Base-by-base conservation (phyloP, 2,888 invertebrate species). In the Drosophila acutilabella region DNA sequence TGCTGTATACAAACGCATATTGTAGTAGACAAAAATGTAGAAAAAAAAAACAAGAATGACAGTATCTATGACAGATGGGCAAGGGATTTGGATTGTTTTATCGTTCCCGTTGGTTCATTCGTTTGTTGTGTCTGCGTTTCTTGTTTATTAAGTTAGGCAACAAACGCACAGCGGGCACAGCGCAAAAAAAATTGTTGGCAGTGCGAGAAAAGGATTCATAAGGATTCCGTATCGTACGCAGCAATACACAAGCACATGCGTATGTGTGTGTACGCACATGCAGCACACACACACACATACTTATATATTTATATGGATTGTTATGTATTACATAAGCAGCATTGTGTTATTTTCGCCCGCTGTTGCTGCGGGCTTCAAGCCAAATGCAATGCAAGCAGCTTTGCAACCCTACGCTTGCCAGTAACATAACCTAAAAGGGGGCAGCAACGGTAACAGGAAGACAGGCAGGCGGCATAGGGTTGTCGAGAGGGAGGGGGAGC, bases 1-100 rank as follows among this genome's bases (percentile, higher is more conserved):
- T 30, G 7, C 7, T 26, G 26, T 26, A 26, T 26, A 26, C 26
- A 6, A 1, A 26, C 26, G 26, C 26, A 26, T 26, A 26, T 8
- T 30, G 30, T 30, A 30, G 30, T 8, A 30, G 30, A 48, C 33
- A 42, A 50, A 33, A 26, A 50, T 18, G n/a, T n/a, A n/a, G n/a
- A n/a, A n/a, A n/a, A n/a, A 50, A 36, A 48, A 40, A 48, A 50
- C 4, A 45, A 26, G 68, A 80, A 74, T 67, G 85, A 84, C 87
- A 82, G 80, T 85, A 84, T 87, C 88, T 80, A 82, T 85, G 88
- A 87, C 85, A 85, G 85, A 87, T 85, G 88, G 45, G 23, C 45
- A 23, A 23, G 14, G 56, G 45, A 38, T 33, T 65, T 57, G 36
- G 45, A 30, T 26, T 36, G 56, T 26, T 16, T 53, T 30, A 51